These are phyloP conservation scores for Itoplectis maculator DNA, from an alignment of 2,888 invertebrate species.

Conservation along the genomic window DNA sequence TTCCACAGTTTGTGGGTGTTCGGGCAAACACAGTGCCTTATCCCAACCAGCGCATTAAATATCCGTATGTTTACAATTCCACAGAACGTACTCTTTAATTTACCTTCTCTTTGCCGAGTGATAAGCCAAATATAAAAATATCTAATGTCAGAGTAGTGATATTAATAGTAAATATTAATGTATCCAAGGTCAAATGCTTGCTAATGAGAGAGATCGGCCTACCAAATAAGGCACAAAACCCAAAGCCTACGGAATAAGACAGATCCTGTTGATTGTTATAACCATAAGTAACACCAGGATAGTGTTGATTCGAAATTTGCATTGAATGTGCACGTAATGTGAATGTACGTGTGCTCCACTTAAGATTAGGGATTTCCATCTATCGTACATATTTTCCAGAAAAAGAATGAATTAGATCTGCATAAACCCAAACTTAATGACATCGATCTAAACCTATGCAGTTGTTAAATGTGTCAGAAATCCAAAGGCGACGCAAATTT, in stretches of 20 bases:
- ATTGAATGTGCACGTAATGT: no score
- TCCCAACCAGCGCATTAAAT: constrained; percentile 48
- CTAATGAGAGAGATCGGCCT: background rate
- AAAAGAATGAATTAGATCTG: background rate
- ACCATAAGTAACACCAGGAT: no score
- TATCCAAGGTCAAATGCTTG: background rate
- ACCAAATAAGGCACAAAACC: background rate
- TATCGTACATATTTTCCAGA: no score
- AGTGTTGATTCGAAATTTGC: no score
- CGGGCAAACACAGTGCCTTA: constrained; percentile 30
- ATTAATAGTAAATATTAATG: no score
- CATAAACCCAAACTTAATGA: background rate
- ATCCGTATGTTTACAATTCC: background rate
- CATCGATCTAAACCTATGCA: background rate
- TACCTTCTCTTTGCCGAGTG: background rate
- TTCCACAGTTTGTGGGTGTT: constrained; percentile 28
- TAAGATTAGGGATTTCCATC: no score
- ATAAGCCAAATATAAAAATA: background rate
- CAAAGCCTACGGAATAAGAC: no score
- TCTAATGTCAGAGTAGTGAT: no score
- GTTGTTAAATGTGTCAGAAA: background rate
- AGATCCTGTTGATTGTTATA: no score
- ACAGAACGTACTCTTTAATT: background rate
- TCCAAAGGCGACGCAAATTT: background rate
- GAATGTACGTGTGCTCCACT: no score